Conservation (phyloP, 2,113 vertebrate genomes). For the Galemys pyrenaicus region DNA sequence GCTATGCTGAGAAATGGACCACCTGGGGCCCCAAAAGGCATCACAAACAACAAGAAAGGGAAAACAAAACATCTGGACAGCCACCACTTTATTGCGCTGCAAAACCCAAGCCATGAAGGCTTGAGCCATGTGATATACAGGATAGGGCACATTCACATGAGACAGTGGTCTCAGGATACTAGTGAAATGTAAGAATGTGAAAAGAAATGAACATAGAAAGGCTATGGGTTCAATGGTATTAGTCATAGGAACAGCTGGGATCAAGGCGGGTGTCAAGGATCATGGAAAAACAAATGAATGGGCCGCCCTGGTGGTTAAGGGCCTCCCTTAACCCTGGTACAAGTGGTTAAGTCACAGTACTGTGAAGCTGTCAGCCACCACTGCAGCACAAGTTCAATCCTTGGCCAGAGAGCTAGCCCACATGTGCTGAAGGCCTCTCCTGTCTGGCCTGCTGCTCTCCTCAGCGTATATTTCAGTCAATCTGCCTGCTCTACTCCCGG, state of each 20-base stretch:
- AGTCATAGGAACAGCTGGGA: not conserved
- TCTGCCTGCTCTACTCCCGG: too few species aligned
- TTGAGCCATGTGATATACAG: fast-evolving
- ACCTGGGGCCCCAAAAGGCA: not conserved
- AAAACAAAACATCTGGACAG: not conserved
- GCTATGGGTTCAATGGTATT: not conserved
- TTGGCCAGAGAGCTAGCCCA: too few species aligned
- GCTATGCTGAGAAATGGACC: not conserved
- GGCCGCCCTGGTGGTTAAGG: too few species aligned
- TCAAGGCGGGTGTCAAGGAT: not conserved
- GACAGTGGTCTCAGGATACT: not conserved
- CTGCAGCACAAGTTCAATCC: too few species aligned
- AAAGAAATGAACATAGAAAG: not conserved
- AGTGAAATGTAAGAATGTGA: not conserved
- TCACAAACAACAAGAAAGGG: not conserved
- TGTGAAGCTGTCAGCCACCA: too few species aligned
- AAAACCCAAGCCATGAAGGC: fast-evolving
- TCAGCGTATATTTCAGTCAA: too few species aligned
- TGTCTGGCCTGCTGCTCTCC: too few species aligned
- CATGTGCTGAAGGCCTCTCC: too few species aligned
- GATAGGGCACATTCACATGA: not conserved
- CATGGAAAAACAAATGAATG: not conserved
- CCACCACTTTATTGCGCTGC: not conserved
- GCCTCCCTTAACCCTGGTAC: too few species aligned
- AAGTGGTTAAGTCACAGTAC: too few species aligned